Conservation (phyloP, 37 sponge, comb jelly and placozoan species). For the Chondrosia reniformis region DNA sequence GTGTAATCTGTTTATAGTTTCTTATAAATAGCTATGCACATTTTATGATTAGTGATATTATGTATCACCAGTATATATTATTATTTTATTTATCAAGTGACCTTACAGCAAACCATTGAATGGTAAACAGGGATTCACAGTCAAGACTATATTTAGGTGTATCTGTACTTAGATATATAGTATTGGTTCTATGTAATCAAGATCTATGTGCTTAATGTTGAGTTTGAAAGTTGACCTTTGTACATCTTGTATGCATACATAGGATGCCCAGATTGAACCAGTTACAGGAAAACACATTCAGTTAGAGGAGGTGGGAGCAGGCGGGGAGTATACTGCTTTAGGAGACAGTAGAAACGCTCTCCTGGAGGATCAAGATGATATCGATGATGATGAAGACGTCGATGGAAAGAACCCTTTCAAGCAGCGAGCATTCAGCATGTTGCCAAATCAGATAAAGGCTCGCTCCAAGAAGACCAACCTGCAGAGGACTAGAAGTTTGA, state of each 20-base stretch:
- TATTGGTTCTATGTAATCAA: too few species aligned
- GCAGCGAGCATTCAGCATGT: constrained; percentile 2
- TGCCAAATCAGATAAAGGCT: not conserved
- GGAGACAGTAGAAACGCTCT: not conserved
- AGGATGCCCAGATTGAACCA: constrained; percentile 1
- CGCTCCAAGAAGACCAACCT: not conserved
- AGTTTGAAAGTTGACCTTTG: too few species aligned
- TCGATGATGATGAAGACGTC: not conserved
- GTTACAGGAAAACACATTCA: not conserved
- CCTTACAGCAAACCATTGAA: too few species aligned
- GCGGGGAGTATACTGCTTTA: constrained; percentile 1
- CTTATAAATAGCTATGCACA: too few species aligned
- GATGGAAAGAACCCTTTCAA: constrained; percentile 5
- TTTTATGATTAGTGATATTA: too few species aligned
- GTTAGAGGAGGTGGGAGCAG: not conserved
- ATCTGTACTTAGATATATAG: too few species aligned
- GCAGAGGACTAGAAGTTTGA: not conserved
- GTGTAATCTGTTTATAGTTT: too few species aligned
- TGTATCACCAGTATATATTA: too few species aligned
- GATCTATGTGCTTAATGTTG: too few species aligned
- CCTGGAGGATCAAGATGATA: not conserved
- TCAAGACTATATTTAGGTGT: too few species aligned
- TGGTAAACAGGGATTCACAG: too few species aligned
- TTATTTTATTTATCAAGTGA: too few species aligned
- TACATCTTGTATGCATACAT: not conserved